Percentiles rank a stretch among this genome's conserved stretches.
Conservation (phyloP, 1,140 invertebrate species). For the Platyscapa corneri region DNA sequence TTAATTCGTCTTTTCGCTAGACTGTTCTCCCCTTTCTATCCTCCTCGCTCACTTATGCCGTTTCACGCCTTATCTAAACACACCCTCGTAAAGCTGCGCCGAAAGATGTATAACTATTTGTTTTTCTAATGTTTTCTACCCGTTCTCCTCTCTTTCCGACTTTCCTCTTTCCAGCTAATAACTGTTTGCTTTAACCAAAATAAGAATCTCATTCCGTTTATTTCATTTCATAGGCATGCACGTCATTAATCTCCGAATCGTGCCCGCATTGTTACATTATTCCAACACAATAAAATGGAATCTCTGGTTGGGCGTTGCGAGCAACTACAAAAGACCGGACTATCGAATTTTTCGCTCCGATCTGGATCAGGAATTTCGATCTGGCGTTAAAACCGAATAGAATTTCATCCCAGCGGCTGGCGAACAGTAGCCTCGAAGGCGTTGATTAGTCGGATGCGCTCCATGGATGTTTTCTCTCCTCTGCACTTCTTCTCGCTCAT, state of each 20-base stretch:
- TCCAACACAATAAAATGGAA: background rate
- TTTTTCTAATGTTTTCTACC: background rate
- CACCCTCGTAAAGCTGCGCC: constrained; percentile 1
- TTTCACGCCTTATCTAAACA: constrained; percentile 33
- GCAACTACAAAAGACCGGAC: constrained; percentile 25
- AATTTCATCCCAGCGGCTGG: background rate
- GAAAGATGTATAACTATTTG: constrained; percentile 17
- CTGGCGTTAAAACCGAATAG: too few relatives aligned
- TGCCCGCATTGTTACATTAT: too few relatives aligned
- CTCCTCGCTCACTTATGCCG: constrained; percentile 31
- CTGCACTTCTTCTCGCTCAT: constrained; percentile 55
- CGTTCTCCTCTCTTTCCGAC: background rate
- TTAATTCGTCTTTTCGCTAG: constrained; percentile 58
- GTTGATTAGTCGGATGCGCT: constrained; percentile 70
- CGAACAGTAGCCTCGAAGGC: constrained; percentile 57
- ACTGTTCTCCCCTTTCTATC: constrained; percentile 38
- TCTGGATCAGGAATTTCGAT: constrained; percentile 64
- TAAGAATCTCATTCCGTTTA: too few relatives aligned
- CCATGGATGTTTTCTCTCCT: constrained; percentile 68
- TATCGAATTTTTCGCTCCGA: constrained; percentile 56
- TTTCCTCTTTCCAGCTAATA: background rate
- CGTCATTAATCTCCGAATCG: too few relatives aligned
- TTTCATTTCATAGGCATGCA: too few relatives aligned
- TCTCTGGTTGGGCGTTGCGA: background rate
- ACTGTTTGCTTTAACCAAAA: too few relatives aligned